Evolutionary conservation across 1,140 invertebrate species (phyloP), one percentile per base, ranked within the genome.

Genomic region (Eubasilissa regina): DNA sequence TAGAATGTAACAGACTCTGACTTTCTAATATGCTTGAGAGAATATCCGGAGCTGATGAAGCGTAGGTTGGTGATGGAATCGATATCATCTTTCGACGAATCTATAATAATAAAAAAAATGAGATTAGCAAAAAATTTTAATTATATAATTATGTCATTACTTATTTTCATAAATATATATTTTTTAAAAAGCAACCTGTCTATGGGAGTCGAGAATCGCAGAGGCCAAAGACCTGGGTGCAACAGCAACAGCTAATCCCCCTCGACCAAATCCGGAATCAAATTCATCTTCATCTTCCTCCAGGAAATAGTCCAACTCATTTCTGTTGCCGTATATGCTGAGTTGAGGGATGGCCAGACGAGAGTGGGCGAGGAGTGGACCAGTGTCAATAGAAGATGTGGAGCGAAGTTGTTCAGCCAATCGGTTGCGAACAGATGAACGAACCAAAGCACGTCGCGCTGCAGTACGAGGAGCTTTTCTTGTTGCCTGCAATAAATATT

Each of bases 1-100:
- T 93, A 0, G 93, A 92, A 84, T 94, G 92, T 84, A 95, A 92
- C n/a, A 93, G 86, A 76, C 93, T 91, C 86, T 97, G 95, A 78
- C 91, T 91, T 68, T 92, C 90, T 82, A 97, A 89, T 78, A 97
- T 97, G 79, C 89, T 92, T 10, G 92, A 92, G 0, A 97, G 85
- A 0, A 97, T 83, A 86, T 95, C 93, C 13, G 85, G 84, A 43
- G 84, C 86, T 25, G 85, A 83, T 9, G 85, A 84, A 13, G 84
- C 86, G 53, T 85, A 84, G 6, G 47, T 84, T 10, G 87, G 87
- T 0, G 88, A 84, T 51, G 90, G 85, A 44, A 89, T 66, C 19
- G 85, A 78, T 78, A 89, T 66, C 83, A 89, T 87, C 87, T 93
- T 87, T 83, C 89, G 85, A 47, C 90, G 84, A 7, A 85, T 85